Percentiles rank a stretch among this genome's conserved stretches.
Evolutionary conservation across 2,797 vertebrate genomes (phyloP).

Genomic region (Poeciliopsis paucimaculata): DNA sequence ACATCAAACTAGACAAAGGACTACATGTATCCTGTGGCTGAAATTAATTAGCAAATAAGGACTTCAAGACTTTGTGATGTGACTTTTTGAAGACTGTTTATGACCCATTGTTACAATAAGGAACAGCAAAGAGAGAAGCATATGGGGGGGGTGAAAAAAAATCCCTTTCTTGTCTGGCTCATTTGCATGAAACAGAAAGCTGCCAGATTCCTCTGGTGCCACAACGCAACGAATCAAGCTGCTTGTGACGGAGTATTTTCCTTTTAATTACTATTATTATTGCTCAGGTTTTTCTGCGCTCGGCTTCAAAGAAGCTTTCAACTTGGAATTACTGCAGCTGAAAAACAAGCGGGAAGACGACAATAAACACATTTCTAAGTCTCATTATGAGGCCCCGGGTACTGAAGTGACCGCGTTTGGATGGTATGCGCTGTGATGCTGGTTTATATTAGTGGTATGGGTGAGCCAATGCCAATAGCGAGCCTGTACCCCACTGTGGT

Average conservation of each 20-base stretch:
- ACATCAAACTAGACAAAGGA: constrained; percentile 32
- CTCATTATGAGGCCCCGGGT: constrained; percentile 50
- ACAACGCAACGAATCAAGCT: constrained; percentile 43
- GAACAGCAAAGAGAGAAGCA: constrained; percentile 38
- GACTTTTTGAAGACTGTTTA: constrained; percentile 20
- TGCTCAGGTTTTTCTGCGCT: constrained; percentile 56
- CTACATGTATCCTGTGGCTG: constrained; percentile 25
- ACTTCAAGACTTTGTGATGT: constrained; percentile 29
- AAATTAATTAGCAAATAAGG: constrained; percentile 34
- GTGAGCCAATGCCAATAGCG: constrained; percentile 22
- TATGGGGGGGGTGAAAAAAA: background rate
- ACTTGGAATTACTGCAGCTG: constrained; percentile 46
- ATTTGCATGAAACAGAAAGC: constrained; percentile 52
- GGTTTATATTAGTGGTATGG: constrained; percentile 59
- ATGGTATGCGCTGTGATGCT: constrained; percentile 46
- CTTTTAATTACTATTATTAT: constrained; percentile 1
- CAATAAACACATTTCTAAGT: constrained; percentile 64
- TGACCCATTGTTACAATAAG: constrained; percentile 32
- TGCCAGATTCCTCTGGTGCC: constrained; percentile 38
- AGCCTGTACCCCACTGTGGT: background rate
- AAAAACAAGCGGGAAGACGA: constrained; percentile 53
- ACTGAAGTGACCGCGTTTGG: constrained; percentile 45
- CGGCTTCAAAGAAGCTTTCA: constrained; percentile 64
- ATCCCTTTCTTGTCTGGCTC: constrained; percentile 23
- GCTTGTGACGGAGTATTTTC: constrained; percentile 54